Evolutionary conservation across 2,797 vertebrate species (phyloP), one percentile per base, ranked within the genome.

Genomic region (Typhlichthys eigenmanni): DNA sequence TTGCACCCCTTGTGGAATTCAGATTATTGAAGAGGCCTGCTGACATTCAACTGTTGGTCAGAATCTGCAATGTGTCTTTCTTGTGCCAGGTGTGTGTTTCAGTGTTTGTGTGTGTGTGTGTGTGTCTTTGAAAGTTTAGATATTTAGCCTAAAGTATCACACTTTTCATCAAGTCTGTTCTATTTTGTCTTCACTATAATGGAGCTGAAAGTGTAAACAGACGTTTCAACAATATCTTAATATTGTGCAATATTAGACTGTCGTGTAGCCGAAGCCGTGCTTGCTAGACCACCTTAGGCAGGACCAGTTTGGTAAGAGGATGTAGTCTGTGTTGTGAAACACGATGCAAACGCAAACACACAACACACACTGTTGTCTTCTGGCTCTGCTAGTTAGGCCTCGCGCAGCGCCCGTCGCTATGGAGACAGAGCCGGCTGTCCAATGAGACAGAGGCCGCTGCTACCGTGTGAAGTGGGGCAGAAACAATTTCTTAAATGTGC

Each of bases 401-500:
- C 61, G 79, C 67, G 64, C 67, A 60, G 72, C 48, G 55, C 43
- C n/a, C 7, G 86, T 92, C 74, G 69, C 89, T 72, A 91, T 91
- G 84, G 87, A 11, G 79, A 91, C 86, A 43, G 66, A 82, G 74
- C 78, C 60, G 13, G 53, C 76, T 79, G 82, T 74, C 80, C 75
- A 82, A 62, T 79, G 80, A 78, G 82, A 85, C 72, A 72, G 86
- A 84, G 84, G 83, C 74, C 60, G 60, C 79, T 19, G 58, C 65
- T 47, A 48, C 74, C 49, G 76, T 85, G 89, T 93, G 91, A 92
- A 93, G 86, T 91, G 91, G 87, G 87, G 92, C 92, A 91, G 92
- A 93, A 92, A 90, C 86, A 90, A 92, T 92, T 92, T 91, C 86
- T 89, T 91, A 90, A 92, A 91, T 89, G 91, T 88, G 85, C 88